Evolutionary conservation across 2,797 vertebrate genomes (phyloP), one percentile per base, ranked within the genome.

Genomic region (Melopsittacus undulatus): DNA sequence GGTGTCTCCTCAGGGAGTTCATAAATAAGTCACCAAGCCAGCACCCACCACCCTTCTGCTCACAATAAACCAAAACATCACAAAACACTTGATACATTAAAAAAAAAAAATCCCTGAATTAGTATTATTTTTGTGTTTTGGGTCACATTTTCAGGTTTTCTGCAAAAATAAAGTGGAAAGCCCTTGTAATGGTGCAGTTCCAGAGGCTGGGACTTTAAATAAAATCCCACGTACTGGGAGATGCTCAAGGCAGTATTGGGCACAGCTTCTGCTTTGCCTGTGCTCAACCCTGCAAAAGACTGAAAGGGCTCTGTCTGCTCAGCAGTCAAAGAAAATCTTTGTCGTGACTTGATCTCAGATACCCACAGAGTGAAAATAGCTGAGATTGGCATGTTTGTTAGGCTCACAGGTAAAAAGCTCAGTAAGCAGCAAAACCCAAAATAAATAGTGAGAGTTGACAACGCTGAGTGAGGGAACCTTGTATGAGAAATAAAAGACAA

Each of bases 321-420:
- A 96, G 95, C 94, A 94, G 94, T 96, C 95, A 96, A 90, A 96
- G 87, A 74, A 96, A 96, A 97, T 94, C 95, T 95, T 96, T 38
- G 0, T 91, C 13, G 85, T 94, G 91, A 94, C 94, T 95, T 94
- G 90, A 95, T 94, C 95, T 75, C 78, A 74, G 93, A 94, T 92
- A 95, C 81, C 74, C 88, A 94, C 81, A 48, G 95, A 73, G 86
- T 63, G 95, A 96, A 95, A 95, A 97, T 89, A 95, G 96, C 96
- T 93, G 93, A 97, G 93, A 95, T 45, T 95, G 95, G 94, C 94
- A 85, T 64, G 90, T 94, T 95, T 9, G 6, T 95, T 89, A 95
- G 70, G 88, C 94, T 95, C 68, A 32, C 93, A 97, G 96, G 96
- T 95, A 96, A 94, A 97, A 95, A 93, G 81, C 96, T 77, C 92